phyloP scores from a whole-genome alignment of 1,140 invertebrate species.

The Drosophila kurseongensis region DNA sequence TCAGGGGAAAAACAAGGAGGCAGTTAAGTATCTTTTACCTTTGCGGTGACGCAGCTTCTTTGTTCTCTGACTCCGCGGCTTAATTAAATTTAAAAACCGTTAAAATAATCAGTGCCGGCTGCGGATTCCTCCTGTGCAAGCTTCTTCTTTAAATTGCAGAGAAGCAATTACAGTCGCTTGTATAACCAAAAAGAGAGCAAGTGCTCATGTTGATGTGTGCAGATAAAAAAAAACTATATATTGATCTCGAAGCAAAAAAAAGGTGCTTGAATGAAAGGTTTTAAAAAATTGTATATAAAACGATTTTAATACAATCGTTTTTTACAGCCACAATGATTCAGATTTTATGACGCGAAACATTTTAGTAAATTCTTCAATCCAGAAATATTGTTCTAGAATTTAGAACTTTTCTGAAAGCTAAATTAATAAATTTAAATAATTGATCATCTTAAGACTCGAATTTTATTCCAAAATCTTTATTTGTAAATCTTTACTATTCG shows the following conservation, averaged over 20 bases:
- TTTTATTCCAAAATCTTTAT: too few relatives aligned
- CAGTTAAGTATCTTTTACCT: constrained; percentile 50
- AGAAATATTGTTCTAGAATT: too few relatives aligned
- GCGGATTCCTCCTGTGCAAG: constrained; percentile 58
- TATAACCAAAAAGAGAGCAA: constrained; percentile 4
- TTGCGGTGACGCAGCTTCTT: constrained; percentile 44
- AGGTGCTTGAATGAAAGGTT: too few relatives aligned
- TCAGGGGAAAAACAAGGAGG: constrained; percentile 15
- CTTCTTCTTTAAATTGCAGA: constrained; percentile 24
- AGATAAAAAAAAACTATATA: background rate
- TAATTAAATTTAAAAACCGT: constrained; percentile 77
- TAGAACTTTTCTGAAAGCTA: too few relatives aligned
- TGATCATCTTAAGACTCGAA: too few relatives aligned
- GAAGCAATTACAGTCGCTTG: constrained; percentile 36
- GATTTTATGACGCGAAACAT: too few relatives aligned
- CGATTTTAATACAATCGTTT: too few relatives aligned
- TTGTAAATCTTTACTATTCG: background rate
- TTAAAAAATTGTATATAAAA: too few relatives aligned
- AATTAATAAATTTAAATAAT: too few relatives aligned
- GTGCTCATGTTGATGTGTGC: background rate
- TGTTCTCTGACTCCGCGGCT: constrained; percentile 42
- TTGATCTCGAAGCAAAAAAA: background rate
- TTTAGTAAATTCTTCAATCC: too few relatives aligned
- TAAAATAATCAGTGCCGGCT: constrained; percentile 61
- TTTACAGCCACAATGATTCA: too few relatives aligned